Base-by-base conservation (phyloP, 2,888 invertebrate species). In the Cerastoderma edule region DNA sequence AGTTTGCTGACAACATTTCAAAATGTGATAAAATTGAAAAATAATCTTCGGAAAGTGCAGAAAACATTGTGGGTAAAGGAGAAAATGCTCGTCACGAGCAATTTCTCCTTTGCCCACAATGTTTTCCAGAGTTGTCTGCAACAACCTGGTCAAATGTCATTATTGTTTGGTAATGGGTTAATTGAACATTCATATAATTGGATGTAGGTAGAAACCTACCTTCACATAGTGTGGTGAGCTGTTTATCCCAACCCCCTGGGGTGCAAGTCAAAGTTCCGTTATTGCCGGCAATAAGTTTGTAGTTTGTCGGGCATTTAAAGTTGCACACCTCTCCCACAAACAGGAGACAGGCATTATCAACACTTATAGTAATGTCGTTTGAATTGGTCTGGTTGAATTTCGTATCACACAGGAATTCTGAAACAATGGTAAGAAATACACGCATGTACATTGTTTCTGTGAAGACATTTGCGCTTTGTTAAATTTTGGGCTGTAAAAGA, bases 1-100 rank as follows among this genome's bases (percentile, higher is more conserved):
- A n/a, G n/a, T n/a, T n/a, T n/a, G n/a, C n/a, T n/a, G n/a, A n/a
- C n/a, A n/a, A n/a, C n/a, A n/a, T n/a, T n/a, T n/a, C n/a, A n/a
- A n/a, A n/a, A n/a, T n/a, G n/a, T n/a, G n/a, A n/a, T n/a, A n/a
- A n/a, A n/a, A n/a, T n/a, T n/a, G n/a, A n/a, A n/a, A n/a, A n/a
- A n/a, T n/a, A n/a, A n/a, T n/a, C n/a, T n/a, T n/a, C n/a, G n/a
- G n/a, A n/a, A n/a, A n/a, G 50, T 50, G 22, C 1, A 4, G 30
- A 56, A 56, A 56, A 56, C 56, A 56, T 27, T 56, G 56, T 56
- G 1, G 56, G 27, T 30, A 56, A 56, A 28, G 56, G 24, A 56
- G 28, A 56, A 56, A 56, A 22, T 56, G 56, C 56, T 56, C 16
- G 56, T 56, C 1, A 28, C 8, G 1, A 56, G 56, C 28, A 30